Evolutionary conservation across 2,797 vertebrate genomes (phyloP), one percentile per base, ranked within the genome.

Genomic region (Eleutherodactylus coqui): DNA sequence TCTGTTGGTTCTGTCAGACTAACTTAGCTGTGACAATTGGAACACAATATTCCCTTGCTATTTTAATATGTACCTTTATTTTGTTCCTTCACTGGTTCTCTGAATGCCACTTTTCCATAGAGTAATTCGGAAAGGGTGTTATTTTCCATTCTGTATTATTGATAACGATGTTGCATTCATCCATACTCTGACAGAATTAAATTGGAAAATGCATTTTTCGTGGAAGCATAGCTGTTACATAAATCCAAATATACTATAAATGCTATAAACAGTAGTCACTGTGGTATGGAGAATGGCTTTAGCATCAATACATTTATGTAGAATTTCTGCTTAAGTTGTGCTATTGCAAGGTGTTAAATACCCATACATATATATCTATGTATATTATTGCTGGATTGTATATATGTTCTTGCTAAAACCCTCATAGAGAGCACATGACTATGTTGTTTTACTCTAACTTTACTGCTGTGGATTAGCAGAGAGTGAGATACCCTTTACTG

Each of bases 21-120:
- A 76, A 78, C 45, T 86, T 82, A 78, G 73, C 80, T 24, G 60
- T 70, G 72, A 83, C 73, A 86, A 82, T 43, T 11, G 82, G 75
- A 86, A 86, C 72, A 78, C 47, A 58, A 82, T 78, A 83, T 78
- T 78, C 80, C 79, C 75, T 49, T 47, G 76, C 27, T 38, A 67
- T 70, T 85, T 75, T 47, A 75, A 43, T 62, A 60, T 75, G 67
- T 60, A 67, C 24, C 77, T 79, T 79, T 43, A 34, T 70, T 79
- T 55, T 78, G 8, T 51, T 72, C 60, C 62, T 79, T 79, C 70
- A 45, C 29, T 41, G 27, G 32, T 62, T 80, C 27, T 21, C 9
- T 64, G 24, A 75, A 76, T 49, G 32, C 11, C 53, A 84, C 76
- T 70, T 85, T 43, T 53, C 47, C 47, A 29, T 41, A n/a, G 36